A percentile compares a stretch with the other conserved stretches of the same genome.
These are phyloP conservation scores for Sus cebifrons DNA, from an alignment of 2,797 vertebrate genomes.

Conservation along the genomic window DNA sequence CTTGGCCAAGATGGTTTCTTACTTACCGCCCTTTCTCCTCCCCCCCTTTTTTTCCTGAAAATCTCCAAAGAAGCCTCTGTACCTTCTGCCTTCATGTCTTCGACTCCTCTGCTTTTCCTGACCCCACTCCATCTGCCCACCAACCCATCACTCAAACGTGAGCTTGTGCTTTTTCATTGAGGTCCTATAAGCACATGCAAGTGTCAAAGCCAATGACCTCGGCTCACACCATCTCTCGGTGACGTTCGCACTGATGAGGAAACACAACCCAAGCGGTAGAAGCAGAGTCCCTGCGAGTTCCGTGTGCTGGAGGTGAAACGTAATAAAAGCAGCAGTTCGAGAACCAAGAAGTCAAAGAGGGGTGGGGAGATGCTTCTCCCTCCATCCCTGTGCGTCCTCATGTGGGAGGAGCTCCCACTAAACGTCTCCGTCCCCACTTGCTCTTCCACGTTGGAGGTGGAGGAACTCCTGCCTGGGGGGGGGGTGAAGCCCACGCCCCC, in stretches of 20 bases:
- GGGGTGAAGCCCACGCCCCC: not conserved
- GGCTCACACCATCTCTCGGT: not conserved
- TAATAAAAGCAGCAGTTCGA: not conserved
- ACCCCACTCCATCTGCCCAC: not conserved
- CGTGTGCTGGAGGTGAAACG: not conserved
- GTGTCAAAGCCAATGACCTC: not conserved
- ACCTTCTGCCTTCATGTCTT: not conserved
- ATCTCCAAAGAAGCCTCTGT: not conserved
- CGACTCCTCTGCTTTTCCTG: not conserved
- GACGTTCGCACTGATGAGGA: not conserved
- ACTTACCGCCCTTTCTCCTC: not conserved
- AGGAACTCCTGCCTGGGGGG: not conserved
- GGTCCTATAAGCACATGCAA: not conserved
- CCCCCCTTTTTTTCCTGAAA: not conserved
- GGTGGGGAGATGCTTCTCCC: accelerated
- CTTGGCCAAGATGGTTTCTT: not conserved
- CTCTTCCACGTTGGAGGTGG: not conserved
- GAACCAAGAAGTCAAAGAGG: not conserved
- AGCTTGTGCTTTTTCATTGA: not conserved
- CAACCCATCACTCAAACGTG: not conserved
- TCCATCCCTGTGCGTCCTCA: not conserved
- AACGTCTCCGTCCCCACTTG: not conserved
- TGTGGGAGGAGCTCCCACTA: not conserved
- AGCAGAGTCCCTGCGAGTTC: not conserved
- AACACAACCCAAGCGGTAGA: not conserved